Evolutionary conservation across 2,888 invertebrate species (phyloP).

Genomic region (Tenthredo distinguenda): DNA sequence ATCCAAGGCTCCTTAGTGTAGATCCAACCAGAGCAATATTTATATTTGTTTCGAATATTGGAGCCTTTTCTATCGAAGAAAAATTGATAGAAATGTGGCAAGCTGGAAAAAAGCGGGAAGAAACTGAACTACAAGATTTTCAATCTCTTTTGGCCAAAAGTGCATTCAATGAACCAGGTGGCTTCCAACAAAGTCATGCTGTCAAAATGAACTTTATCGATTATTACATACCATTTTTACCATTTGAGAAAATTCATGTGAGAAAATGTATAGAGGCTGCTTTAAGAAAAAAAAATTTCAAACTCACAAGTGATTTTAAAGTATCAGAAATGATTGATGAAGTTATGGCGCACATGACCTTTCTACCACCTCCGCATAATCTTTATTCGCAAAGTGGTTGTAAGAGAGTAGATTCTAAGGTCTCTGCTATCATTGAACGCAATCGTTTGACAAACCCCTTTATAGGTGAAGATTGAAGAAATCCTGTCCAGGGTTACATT

Average conservation of each 20-base stretch:
- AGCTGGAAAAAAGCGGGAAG: constrained; percentile 81
- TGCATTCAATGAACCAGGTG: constrained; percentile 88
- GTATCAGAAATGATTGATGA: constrained; percentile 71
- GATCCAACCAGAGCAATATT: constrained; percentile 89
- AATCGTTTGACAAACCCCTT: background rate
- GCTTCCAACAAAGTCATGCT: constrained; percentile 89
- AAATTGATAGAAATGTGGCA: constrained; percentile 82
- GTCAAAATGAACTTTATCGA: constrained; percentile 94
- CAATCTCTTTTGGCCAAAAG: constrained; percentile 85
- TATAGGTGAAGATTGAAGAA: background rate
- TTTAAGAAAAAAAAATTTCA: constrained; percentile 74
- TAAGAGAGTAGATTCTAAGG: constrained; percentile 91
- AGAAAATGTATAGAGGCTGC: constrained; percentile 87
- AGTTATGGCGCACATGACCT: constrained; percentile 85
- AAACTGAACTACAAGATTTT: constrained; percentile 85
- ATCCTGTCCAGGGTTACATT: background rate
- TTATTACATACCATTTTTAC: constrained; percentile 96
- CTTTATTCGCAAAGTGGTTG: constrained; percentile 94
- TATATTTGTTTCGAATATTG: constrained; percentile 95
- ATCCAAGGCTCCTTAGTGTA: constrained; percentile 84
- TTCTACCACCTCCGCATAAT: constrained; percentile 86
- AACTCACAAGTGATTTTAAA: constrained; percentile 55
- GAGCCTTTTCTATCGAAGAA: constrained; percentile 85
- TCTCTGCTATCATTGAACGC: constrained; percentile 75
- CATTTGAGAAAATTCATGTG: constrained; percentile 92